Base-by-base conservation (phyloP, 2,797 vertebrate species). In the Mareca penelope region DNA sequence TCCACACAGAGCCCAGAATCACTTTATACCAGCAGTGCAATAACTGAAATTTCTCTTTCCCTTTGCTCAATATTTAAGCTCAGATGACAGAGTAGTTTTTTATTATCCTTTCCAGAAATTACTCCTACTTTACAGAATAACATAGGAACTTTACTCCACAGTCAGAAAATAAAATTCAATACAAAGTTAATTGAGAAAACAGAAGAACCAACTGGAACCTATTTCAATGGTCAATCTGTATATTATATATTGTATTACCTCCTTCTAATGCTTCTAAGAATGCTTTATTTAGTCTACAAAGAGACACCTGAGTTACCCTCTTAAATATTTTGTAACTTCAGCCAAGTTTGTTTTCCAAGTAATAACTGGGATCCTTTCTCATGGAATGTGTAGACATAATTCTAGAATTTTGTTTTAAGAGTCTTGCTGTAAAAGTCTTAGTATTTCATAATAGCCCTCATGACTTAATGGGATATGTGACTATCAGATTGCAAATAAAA, bases 111-210 rank as follows among this genome's bases (percentile, higher is more conserved):
- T 60, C 31, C 69, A 79, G 37, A 88, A 63, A 61, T 65, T 57
- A 56, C 24, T 48, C 57, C 24, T 69, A 40, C 19, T 80, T 70
- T 9, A 85, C 22, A 72, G 29, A 26, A 3, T 59, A 85, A 78
- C 0, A 0, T 11, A 53, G 2, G 4, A 88, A 71, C 15, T 57
- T 31, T 18, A 46, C 35, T 64, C 16, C 15, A 12, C 7, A 44
- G 7, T 61, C 44, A 86, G 73, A 83, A 85, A 85, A 84, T 6
- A 23, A 59, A 79, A 17, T 46, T 80, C 53, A 69, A 46, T 10
- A 52, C 22, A 63, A 89, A 80, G 7, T 17, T 50, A 56, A 68
- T 1, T 15, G 29, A 78, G 59, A 33, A 83, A 69, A 40, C 40
- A 42, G 16, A 90, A 82, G 29, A 50, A 70, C 23, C 33, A 90